Conservation (phyloP, 2,888 invertebrate species). For the Gryllus longicercus region DNA sequence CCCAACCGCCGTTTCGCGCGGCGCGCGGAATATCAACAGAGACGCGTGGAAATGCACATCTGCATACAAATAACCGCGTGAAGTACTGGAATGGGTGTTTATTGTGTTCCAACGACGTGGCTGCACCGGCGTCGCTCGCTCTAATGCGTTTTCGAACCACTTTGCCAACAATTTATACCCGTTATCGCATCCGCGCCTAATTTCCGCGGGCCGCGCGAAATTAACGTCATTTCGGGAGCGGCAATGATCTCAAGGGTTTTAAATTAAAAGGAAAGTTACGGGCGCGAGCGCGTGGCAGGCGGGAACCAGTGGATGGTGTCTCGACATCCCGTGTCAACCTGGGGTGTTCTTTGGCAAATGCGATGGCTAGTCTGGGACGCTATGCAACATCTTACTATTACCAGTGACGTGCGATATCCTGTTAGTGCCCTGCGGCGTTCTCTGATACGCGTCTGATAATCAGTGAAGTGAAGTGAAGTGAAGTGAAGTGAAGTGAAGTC, state of each 20-base stretch:
- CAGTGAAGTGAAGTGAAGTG: too few species aligned
- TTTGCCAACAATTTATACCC: slow-evolving; percentile 1
- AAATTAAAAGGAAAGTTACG: background rate
- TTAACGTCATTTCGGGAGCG: background rate
- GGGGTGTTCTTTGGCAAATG: too few species aligned
- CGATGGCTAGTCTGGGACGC: too few species aligned
- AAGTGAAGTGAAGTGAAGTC: too few species aligned
- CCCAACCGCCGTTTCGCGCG: background rate
- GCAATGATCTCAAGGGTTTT: background rate
- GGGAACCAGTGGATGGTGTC: too few species aligned
- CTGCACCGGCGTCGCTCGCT: background rate
- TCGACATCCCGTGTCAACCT: too few species aligned
- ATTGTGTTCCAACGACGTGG: background rate
- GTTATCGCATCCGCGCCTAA: background rate
- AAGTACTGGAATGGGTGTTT: slow-evolving; percentile 4
- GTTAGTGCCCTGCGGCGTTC: too few species aligned
- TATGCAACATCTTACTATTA: too few species aligned
- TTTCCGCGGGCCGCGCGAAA: background rate
- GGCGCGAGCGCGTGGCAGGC: too few species aligned
- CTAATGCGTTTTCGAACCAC: slow-evolving; percentile 8
- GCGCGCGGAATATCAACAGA: background rate
- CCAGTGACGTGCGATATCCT: too few species aligned
- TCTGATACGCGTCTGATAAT: too few species aligned
- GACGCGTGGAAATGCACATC: slow-evolving; percentile 1
- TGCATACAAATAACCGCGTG: background rate